Conservation (phyloP, 1,140 invertebrate species). For the Rhopalosiphum padi region DNA sequence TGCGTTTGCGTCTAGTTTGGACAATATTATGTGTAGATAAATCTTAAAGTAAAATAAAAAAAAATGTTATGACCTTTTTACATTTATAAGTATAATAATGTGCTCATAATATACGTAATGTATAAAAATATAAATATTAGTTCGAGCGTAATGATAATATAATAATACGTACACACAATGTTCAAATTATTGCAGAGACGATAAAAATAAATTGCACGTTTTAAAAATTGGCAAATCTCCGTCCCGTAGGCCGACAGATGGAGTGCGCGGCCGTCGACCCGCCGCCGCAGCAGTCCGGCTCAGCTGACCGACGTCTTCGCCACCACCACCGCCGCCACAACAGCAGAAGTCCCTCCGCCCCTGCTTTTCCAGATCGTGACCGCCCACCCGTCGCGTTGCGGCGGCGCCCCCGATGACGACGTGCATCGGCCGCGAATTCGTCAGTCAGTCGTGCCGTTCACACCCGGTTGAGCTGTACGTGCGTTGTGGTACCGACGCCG, state of each 20-base stretch:
- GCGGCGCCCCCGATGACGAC: conserved; percentile 44
- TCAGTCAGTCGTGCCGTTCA: conserved; percentile 41
- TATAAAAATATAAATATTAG: not conserved
- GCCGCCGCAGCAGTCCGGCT: not conserved
- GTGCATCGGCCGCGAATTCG: conserved; percentile 32
- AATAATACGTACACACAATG: not conserved
- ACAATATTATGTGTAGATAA: not conserved
- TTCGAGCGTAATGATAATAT: conserved; percentile 2
- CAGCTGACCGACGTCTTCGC: conserved; percentile 13
- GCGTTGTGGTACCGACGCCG: not conserved
- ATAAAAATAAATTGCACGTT: conserved; percentile 26
- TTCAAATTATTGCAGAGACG: not conserved
- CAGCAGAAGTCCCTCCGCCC: not conserved
- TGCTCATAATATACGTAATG: not conserved
- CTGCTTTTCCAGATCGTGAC: conserved; percentile 41
- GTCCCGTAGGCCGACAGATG: conserved; percentile 17
- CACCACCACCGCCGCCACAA: not conserved
- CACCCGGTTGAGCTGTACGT: not conserved
- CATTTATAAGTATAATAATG: not conserved
- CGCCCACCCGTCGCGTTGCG: conserved; percentile 44
- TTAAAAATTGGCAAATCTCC: conserved; percentile 43
- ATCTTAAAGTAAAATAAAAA: not conserved
- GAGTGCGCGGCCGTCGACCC: conserved; percentile 46
- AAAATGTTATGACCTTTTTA: not conserved
- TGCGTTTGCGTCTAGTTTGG: not conserved